Evolutionary conservation across 2,113 vertebrate species (phyloP).

Genomic region (Patagioenas fasciata): DNA sequence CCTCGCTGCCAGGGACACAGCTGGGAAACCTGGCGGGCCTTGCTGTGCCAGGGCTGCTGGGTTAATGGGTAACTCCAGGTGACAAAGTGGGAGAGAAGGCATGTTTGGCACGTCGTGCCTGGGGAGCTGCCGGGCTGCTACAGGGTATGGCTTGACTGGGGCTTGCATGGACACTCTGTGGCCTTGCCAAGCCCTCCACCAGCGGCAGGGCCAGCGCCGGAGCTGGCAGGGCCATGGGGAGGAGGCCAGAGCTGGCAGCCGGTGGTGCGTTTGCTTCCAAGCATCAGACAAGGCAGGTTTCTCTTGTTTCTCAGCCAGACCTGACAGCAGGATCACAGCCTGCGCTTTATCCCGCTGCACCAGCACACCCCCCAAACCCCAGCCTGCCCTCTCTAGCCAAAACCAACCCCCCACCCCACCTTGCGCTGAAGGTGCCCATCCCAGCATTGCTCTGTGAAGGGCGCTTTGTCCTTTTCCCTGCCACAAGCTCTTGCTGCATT

Average conservation of each 20-base stretch:
- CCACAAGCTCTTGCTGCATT: background rate
- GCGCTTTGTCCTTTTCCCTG: background rate
- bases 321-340: background rate
- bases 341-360: background rate
- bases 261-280: background rate
- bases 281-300: background rate
- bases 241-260: background rate
- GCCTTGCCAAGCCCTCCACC: background rate
- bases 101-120: background rate
- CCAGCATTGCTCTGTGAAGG: background rate
- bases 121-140: background rate
- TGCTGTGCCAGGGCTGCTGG: background rate
- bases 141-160: rapidly evolving
- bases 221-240: background rate
- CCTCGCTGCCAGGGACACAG: rapidly evolving
- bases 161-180: background rate
- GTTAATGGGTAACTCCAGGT: constrained; percentile 55
- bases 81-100: background rate
- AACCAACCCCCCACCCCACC: background rate
- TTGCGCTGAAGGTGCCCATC: rapidly evolving
- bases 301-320: background rate
- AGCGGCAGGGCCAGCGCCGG: rapidly evolving
- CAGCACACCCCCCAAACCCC: rapidly evolving
- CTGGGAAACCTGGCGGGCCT: background rate
- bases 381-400: rapidly evolving